phyloP scores from a whole-genome alignment of 2,113 vertebrate genomes.

The Microcebus jonahi region DNA sequence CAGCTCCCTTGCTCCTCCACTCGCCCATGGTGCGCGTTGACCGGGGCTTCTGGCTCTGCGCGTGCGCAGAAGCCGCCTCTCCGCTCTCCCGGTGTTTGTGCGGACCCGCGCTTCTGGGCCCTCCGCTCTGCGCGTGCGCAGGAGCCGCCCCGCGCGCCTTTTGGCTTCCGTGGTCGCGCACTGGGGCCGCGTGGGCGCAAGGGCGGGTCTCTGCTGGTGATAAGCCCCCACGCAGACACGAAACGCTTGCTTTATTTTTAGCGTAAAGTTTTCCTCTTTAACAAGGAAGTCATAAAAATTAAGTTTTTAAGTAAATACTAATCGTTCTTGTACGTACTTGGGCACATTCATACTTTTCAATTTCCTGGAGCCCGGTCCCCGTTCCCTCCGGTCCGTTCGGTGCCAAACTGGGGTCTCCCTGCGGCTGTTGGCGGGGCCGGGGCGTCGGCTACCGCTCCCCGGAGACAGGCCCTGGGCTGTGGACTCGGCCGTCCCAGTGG shows the following conservation, averaged over 20 bases:
- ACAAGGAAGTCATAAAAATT: neutral
- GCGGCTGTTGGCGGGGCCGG: no score
- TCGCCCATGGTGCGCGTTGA: rapidly evolving
- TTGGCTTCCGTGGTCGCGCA: rapidly evolving
- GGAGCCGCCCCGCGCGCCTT: no score
- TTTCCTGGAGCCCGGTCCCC: neutral
- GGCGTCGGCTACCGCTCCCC: no score
- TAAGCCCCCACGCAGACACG: rapidly evolving
- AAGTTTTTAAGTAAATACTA: neutral
- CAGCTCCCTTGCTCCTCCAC: neutral
- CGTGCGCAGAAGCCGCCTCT: neutral
- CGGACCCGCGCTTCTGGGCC: neutral
- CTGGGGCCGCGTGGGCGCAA: neutral
- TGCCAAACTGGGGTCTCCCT: no score
- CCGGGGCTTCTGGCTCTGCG: neutral
- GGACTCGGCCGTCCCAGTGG: neutral
- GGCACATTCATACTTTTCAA: neutral
- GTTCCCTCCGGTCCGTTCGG: no score
- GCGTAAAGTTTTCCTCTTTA: neutral
- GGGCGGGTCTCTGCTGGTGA: no score
- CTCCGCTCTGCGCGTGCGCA: neutral
- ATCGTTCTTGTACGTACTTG: neutral
- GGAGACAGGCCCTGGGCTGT: neutral
- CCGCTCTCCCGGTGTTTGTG: no score
- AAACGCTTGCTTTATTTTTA: neutral